Evolutionary conservation across 2,888 invertebrate species (phyloP), one percentile per base, ranked within the genome.

Genomic region (Pogonocherus hispidulus): DNA sequence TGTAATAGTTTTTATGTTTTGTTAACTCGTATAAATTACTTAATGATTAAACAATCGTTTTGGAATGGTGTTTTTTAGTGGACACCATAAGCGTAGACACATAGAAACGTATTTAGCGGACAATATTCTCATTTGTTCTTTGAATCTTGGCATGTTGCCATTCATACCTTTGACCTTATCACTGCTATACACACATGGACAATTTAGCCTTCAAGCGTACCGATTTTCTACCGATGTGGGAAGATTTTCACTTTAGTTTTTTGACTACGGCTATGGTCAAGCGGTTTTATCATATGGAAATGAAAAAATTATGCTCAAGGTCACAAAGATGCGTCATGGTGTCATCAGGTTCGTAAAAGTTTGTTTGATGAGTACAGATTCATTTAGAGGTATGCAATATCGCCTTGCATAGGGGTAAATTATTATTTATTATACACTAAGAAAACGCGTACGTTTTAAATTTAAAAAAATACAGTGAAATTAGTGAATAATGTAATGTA

Each of bases 21-120:
- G 62, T 62, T 62, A 62, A 51, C 62, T 62, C 51, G 66, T 66
- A 62, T 66, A 62, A 54, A 66, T 66, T 66, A 66, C 59, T 56
- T 55, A 62, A 66, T 62, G 60, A 66, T 66, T 66, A 51, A 66
- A 66, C 62, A 66, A 66, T 66, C 62, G 62, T 54, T 62, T 66
- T 49, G 62, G 59, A 62, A 66, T 62, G 66, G 44, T 41, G 66
- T 66, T 62, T 66, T 52, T 66, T 66, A 55, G 52, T 56, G 51
- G 47, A 62, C 47, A 49, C 41, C 66, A 62, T 62, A 56, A 47
- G 62, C 66, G 66, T 54, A 66, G 22, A 54, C 14, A 5, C n/a
- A 47, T 35, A 27, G 0, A 47, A 11, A 35, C n/a, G 11, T 32
- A 19, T 32, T 23, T 46, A 5, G n/a, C 35, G n/a, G 11, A 23